phyloP scores from a whole-genome alignment of 2,888 invertebrate species.

The Hypena proboscidalis region DNA sequence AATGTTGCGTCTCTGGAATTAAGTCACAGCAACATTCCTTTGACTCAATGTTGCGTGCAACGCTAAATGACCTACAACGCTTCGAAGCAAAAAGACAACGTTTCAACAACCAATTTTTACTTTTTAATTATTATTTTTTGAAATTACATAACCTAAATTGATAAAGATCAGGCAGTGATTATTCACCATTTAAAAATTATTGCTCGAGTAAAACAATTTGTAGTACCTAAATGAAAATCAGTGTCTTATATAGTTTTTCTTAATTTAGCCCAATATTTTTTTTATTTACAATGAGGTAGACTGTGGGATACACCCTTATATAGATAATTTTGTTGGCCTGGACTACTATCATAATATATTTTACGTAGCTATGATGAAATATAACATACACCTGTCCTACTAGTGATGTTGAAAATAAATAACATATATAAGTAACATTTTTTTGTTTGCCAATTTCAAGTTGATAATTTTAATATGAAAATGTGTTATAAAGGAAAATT shows the following conservation, averaged over 20 bases:
- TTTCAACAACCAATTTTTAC: conserved; percentile 46
- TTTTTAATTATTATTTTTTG: conserved; percentile 32
- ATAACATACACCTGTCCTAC: conserved; percentile 33
- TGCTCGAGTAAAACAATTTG: conserved; percentile 66
- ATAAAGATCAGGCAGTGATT: conserved; percentile 66
- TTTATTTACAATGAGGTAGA: conserved; percentile 84
- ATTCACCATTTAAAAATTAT: conserved; percentile 61
- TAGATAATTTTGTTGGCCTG: conserved; percentile 70
- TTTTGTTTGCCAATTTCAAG: background rate
- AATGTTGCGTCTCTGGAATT: conserved; percentile 4
- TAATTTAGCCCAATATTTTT: conserved; percentile 75
- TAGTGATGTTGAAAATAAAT: conserved; percentile 9
- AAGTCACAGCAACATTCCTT: background rate
- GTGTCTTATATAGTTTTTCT: conserved; percentile 63
- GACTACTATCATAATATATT: conserved; percentile 39
- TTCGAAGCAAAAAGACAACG: conserved; percentile 31
- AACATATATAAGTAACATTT: too few relatives aligned
- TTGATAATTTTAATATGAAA: background rate
- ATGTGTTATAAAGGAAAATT: too few relatives aligned
- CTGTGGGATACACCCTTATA: conserved; percentile 68
- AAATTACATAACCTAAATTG: conserved; percentile 40
- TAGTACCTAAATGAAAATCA: conserved; percentile 58
- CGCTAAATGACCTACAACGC: conserved; percentile 3
- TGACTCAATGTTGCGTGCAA: conserved; percentile 4
- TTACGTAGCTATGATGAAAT: conserved; percentile 35